These are phyloP conservation scores for Bombus sylvicola DNA, from an alignment of 1,140 invertebrate species.

Conservation along the genomic window DNA sequence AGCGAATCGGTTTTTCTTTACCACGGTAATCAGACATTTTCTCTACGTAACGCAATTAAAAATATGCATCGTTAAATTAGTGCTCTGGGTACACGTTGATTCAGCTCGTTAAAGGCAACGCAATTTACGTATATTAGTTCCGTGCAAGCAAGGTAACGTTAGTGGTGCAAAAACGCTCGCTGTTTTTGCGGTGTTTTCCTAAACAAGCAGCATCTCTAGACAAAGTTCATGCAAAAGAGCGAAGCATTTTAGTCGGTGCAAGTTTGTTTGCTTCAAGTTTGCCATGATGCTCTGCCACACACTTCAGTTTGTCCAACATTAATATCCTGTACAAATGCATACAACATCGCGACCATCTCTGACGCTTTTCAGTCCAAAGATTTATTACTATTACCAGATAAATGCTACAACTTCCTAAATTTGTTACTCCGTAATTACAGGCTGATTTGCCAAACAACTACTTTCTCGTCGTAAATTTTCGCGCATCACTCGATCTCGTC, in stretches of 20 bases:
- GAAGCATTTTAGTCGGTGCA: conserved; percentile 27
- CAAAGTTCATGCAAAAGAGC: conserved; percentile 16
- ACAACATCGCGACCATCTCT: conserved; percentile 31
- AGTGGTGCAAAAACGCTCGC: conserved; percentile 49
- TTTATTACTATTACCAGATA: conserved; percentile 11
- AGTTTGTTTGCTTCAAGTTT: conserved; percentile 41
- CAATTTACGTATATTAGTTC: conserved; percentile 32
- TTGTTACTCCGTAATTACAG: neutral
- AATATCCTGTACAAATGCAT: conserved; percentile 43
- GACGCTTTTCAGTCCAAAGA: conserved; percentile 5
- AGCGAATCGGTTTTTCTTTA: neutral
- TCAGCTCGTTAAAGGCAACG: neutral
- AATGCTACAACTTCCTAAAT: conserved; percentile 26
- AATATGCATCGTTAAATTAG: conserved; percentile 1
- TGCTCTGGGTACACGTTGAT: neutral
- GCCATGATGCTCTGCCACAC: conserved; percentile 16
- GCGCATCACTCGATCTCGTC: neutral
- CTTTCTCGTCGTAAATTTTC: neutral
- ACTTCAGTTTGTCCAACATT: conserved; percentile 50
- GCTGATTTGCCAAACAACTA: conserved; percentile 14
- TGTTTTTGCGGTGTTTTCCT: conserved; percentile 59
- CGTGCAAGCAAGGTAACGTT: neutral
- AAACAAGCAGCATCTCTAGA: conserved; percentile 22
- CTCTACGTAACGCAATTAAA: neutral
- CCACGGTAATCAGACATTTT: neutral